Percentiles rank a stretch among this genome's conserved stretches.
phyloP scores from a whole-genome alignment of 30 jellyfish, hydroid and myxozoan species.

The Aurelia sp. region DNA sequence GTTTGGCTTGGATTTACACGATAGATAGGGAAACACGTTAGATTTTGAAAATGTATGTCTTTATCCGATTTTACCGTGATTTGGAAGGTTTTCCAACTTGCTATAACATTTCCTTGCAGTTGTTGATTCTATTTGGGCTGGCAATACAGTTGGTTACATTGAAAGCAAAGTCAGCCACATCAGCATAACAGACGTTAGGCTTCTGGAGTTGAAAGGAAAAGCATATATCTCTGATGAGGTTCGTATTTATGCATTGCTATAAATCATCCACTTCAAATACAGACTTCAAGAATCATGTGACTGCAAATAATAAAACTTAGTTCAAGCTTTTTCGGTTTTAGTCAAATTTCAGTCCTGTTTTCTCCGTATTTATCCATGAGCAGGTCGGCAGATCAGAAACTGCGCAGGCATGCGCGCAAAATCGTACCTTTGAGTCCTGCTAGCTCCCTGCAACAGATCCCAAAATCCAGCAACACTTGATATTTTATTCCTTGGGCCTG shows the following conservation, averaged over 20 bases:
- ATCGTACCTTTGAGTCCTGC: too few species aligned
- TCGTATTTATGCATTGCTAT: background rate
- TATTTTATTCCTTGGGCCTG: too few species aligned
- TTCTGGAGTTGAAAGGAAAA: conserved; percentile 16
- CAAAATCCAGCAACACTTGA: too few species aligned
- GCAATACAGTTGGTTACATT: background rate
- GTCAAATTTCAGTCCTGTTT: background rate
- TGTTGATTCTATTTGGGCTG: conserved; percentile 18
- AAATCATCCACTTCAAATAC: background rate
- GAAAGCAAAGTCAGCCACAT: conserved; percentile 20
- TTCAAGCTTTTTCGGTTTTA: background rate
- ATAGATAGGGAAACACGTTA: too few species aligned
- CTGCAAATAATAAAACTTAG: background rate
- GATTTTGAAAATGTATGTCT: too few species aligned
- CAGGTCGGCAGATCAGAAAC: too few species aligned
- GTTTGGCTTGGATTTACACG: too few species aligned
- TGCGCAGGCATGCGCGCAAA: too few species aligned
- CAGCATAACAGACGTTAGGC: background rate
- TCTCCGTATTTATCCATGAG: background rate
- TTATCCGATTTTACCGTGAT: too few species aligned
- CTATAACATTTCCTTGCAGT: background rate
- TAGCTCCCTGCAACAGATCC: too few species aligned
- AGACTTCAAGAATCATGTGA: background rate
- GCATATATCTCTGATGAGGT: conserved; percentile 34
- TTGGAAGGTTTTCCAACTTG: too few species aligned